phyloP scores from a whole-genome alignment of 2,113 vertebrate genomes.

The Zootoca vivipara region DNA sequence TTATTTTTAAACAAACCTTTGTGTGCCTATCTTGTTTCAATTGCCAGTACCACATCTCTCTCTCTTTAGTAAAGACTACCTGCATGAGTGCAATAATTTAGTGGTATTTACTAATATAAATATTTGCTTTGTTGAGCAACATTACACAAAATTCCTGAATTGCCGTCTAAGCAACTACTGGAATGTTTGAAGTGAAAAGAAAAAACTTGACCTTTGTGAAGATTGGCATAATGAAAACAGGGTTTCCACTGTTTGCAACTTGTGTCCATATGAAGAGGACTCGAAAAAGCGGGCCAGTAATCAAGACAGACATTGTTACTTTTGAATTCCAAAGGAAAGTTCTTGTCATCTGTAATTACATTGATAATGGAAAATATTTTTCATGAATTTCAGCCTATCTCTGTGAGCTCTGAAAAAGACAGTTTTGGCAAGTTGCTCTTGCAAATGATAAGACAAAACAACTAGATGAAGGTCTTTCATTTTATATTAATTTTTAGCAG shows the following conservation, averaged over 20 bases:
- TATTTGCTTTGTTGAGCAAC: slow-evolving; percentile 69
- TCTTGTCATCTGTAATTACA: slow-evolving; percentile 29
- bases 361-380: slow-evolving; percentile 51
- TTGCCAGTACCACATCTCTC: neutral
- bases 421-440: slow-evolving; percentile 46
- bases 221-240: slow-evolving; percentile 63
- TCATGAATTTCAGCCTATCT: slow-evolving; percentile 46
- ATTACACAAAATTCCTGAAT: slow-evolving; percentile 60
- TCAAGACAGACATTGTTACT: neutral
- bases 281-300: slow-evolving; percentile 31
- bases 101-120: slow-evolving; percentile 73
- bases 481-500: slow-evolving; percentile 31
- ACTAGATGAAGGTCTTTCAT: slow-evolving; percentile 48
- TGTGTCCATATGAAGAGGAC: slow-evolving; percentile 41
- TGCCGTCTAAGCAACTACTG: slow-evolving; percentile 63
- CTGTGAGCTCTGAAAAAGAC: slow-evolving; percentile 6
- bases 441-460: slow-evolving; percentile 51
- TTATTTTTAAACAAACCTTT: neutral
- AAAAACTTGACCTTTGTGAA: slow-evolving; percentile 57
- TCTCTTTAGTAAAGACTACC: slow-evolving; percentile 40
- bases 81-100: slow-evolving; percentile 52
- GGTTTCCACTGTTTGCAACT: slow-evolving; percentile 56
- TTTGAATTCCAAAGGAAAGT: slow-evolving; percentile 33
- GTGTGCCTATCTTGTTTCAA: neutral
- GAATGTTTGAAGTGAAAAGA: slow-evolving; percentile 63